Base-by-base conservation (phyloP, 2,888 invertebrate genomes). In the Epiblema foenella region DNA sequence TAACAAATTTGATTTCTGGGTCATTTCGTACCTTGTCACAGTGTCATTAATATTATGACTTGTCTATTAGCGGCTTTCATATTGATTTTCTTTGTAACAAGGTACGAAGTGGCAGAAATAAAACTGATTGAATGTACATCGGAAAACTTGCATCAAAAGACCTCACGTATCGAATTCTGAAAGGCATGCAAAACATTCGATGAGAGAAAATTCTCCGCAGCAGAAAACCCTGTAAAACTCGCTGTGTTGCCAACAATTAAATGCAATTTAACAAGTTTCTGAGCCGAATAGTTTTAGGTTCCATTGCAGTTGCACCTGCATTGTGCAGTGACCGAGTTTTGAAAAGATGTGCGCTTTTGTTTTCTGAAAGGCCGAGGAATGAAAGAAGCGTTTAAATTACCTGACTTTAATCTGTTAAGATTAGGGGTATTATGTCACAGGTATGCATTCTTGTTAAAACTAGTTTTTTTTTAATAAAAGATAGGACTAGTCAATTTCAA, bases 201-300 rank as follows among this genome's bases (percentile, higher is more conserved):
- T 15, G 9, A n/a, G 5, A 54, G 65, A 24, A 54, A 65, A 54
- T 54, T 15, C 65, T 15, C 52, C 18, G 58, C 29, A n/a, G 8
- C 29, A n/a, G 24, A n/a, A 60, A 15, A 42, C 4, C 24, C 15
- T 59, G 33, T 11, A 33, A 46, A 37, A 15, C 15, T 37, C 54
- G 18, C 58, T 59, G 65, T 65, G 65, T 64, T 69, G 58, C 69
- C 69, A 4, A 58, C 49, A 65, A 65, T 69, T 69, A 69, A 69
- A 59, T 42, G 64, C 46, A 59, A 42, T 65, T 69, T 46, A 59
- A 65, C 52, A 59, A 65, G 58, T 64, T 65, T 20, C 65, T 52
- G 42, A 15, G 51, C 39, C 11, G 20, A 46, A 65, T 69, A 69
- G 62, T 64, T 42, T 7, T 42, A 5, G 15, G 42, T 46, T 69